Evolutionary conservation across 1,140 invertebrate species (phyloP).

Genomic region (Hyposmocoma kahamanoa): DNA sequence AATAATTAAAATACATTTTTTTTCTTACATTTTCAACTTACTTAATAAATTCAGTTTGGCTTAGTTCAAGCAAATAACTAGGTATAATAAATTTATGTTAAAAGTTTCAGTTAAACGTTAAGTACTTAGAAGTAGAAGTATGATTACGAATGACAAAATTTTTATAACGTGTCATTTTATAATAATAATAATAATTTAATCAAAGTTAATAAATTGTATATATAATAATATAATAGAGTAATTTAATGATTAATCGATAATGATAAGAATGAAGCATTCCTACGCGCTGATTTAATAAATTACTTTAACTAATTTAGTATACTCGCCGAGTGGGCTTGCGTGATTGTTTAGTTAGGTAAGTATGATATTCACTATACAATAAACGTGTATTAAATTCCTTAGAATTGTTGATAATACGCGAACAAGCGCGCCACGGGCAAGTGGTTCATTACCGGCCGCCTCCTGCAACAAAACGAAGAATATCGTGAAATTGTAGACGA

Average conservation of each 20-base stretch:
- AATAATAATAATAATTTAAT: constrained; percentile 74
- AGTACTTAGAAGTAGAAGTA: constrained; percentile 71
- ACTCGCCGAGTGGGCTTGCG: constrained; percentile 69
- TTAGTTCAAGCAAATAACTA: constrained; percentile 73
- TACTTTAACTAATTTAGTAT: constrained; percentile 74
- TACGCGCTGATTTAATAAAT: constrained; percentile 73
- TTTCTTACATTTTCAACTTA: constrained; percentile 72
- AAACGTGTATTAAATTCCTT: constrained; percentile 67
- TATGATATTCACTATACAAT: constrained; percentile 68
- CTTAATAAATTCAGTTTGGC: constrained; percentile 74
- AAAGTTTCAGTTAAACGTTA: constrained; percentile 71
- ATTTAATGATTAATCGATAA: constrained; percentile 75
- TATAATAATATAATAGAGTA: constrained; percentile 74
- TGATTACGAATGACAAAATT: constrained; percentile 73
- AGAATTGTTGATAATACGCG: constrained; percentile 67
- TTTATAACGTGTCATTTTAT: constrained; percentile 71
- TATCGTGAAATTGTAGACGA: too few relatives aligned
- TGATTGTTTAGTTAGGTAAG: constrained; percentile 64
- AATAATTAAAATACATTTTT: constrained; percentile 72
- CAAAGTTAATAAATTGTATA: constrained; percentile 74
- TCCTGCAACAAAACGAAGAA: constrained; percentile 39
- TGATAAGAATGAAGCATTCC: constrained; percentile 75
- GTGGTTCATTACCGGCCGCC: constrained; percentile 29
- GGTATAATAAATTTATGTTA: constrained; percentile 72
- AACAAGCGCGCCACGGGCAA: constrained; percentile 41